Percentiles rank a stretch among this genome's conserved stretches.
Conservation (phyloP, 2,113 vertebrate species). For the Triplophysa rosa region DNA sequence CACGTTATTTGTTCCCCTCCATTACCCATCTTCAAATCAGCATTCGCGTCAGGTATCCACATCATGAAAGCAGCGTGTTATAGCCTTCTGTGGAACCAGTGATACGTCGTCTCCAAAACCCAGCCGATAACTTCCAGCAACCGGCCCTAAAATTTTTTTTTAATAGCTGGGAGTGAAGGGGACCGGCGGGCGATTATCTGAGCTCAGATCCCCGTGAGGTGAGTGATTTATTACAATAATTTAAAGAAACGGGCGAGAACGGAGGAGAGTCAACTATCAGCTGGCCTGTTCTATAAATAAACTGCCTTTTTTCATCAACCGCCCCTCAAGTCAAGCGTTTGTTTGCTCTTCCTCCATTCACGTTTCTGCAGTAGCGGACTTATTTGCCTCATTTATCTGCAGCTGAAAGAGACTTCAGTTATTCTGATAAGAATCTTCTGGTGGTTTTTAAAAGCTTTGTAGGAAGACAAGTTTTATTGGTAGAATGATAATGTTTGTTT, state of each 20-base stretch:
- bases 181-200: slow-evolving; percentile 49
- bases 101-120: not conserved
- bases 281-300: slow-evolving; percentile 57
- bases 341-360: slow-evolving; percentile 36
- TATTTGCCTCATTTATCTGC: slow-evolving; percentile 25
- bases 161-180: slow-evolving; percentile 48
- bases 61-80: slow-evolving; percentile 9
- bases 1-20: slow-evolving; percentile 22
- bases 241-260: slow-evolving; percentile 53
- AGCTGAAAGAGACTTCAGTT: not conserved
- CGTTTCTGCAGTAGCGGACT: slow-evolving; percentile 19
- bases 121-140: not conserved
- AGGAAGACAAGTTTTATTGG: not conserved
- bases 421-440: slow-evolving; percentile 20
- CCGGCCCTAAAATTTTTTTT: slow-evolving; percentile 46
- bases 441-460: not conserved
- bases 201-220: slow-evolving; percentile 47
- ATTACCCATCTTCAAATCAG: slow-evolving; percentile 21
- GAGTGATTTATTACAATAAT: slow-evolving; percentile 64
- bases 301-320: slow-evolving; percentile 47
- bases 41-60: slow-evolving; percentile 12
- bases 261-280: slow-evolving; percentile 49
- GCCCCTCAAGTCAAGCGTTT: slow-evolving; percentile 39
- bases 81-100: not conserved
- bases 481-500: not conserved